These are phyloP conservation scores for Epistrophe eligans DNA, from an alignment of 2,888 invertebrate species.

Conservation along the genomic window DNA sequence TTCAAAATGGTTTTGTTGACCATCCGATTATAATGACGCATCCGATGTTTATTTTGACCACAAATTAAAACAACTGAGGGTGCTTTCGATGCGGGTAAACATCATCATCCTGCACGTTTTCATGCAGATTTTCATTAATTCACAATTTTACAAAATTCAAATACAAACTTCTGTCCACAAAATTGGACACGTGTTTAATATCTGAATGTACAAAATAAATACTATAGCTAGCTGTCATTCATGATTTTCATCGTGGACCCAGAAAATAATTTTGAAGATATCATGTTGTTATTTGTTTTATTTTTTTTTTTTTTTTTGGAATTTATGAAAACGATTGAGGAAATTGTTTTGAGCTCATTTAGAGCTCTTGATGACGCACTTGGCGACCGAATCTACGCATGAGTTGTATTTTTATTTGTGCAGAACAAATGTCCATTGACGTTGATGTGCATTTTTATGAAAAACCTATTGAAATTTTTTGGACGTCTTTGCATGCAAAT, in stretches of 20 bases:
- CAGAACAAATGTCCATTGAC: conserved; percentile 26
- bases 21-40: conserved; percentile 61
- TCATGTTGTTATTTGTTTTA: neutral
- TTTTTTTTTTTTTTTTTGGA: conserved; percentile 4
- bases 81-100: conserved; percentile 29
- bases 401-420: conserved; percentile 27
- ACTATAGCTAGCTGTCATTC: conserved; percentile 25
- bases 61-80: conserved; percentile 41
- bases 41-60: conserved; percentile 63
- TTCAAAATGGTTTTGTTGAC: conserved; percentile 48
- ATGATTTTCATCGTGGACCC: neutral
- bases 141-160: neutral
- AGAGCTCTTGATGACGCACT: conserved; percentile 45
- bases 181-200: conserved; percentile 63
- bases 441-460: conserved; percentile 49
- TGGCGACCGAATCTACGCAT: conserved; percentile 46
- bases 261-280: conserved; percentile 22
- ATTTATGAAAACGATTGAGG: conserved; percentile 25
- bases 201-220: neutral
- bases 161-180: conserved; percentile 37
- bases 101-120: conserved; percentile 65
- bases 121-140: conserved; percentile 38
- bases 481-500: conserved; percentile 24
- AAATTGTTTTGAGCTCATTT: conserved; percentile 17
- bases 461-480: conserved; percentile 28